Base-by-base conservation (phyloP, 2,113 vertebrate genomes). In the Galbula dea region DNA sequence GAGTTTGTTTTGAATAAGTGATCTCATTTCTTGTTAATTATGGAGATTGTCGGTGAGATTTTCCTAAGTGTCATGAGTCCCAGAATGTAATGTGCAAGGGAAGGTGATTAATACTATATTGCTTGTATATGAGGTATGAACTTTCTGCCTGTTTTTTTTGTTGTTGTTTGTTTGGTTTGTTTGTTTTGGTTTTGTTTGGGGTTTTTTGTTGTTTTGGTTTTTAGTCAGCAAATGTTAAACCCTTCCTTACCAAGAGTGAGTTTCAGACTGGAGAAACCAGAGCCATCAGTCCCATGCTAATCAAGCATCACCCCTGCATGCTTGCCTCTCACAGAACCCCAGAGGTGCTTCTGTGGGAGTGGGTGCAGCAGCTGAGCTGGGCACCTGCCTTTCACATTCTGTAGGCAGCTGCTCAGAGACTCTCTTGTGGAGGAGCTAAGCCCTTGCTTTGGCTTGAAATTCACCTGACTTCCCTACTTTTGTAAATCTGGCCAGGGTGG, bases 1-100 rank as follows among this genome's bases (percentile, higher is more conserved):
- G 59, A 30, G 11, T 68, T 94, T 82, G 39, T 68, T 95, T 89
- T 89, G 82, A 85, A 62, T 89, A 57, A 89, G 20, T 65, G 20
- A 2, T 79, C 26, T 91, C 48, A 57, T 82, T 89, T 83, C 16
- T 54, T 54, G 90, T 85, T 73, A 52, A 43, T 92, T 88, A 67
- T n/a, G 55, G 29, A 58, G 48, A 46, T 59, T 59, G 19, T 75
- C 67, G 21, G 15, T 54, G 59, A 76, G 27, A 48, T 81, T 94
- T 43, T 55, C 48, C 55, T 22, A 68, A 78, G 27, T 29, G 49
- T 65, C 15, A 2, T 15, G 52, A 71, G 15, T 68, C 58, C 26
- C 85, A n/a, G 23, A n/a, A 10, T 43, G 10, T 67, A 59, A 78
- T 81, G 90, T 19, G 66, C n/a, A 37, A 27, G 30, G 48, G 39